These are phyloP conservation scores for Lycorma delicatula DNA, from an alignment of 1,140 invertebrate genomes.

Conservation along the genomic window DNA sequence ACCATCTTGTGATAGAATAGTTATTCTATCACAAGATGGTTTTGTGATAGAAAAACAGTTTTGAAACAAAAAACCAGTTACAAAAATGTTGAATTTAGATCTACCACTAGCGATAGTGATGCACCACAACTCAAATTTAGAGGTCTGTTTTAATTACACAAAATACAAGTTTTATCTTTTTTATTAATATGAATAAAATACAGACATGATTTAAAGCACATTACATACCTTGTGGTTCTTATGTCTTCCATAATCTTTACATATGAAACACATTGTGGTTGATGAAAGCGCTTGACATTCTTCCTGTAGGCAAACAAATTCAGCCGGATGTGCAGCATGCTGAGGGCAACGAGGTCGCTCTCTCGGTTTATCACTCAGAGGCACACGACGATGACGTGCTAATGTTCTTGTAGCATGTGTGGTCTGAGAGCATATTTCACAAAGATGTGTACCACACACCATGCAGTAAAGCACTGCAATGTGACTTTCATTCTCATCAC, in stretches of 20 bases:
- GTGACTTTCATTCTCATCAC: constrained; percentile 52
- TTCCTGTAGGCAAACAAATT: constrained; percentile 52
- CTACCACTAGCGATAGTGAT: too few relatives aligned
- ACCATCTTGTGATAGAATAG: too few relatives aligned
- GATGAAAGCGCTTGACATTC: constrained; percentile 41
- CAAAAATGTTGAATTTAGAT: too few relatives aligned
- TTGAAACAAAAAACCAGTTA: too few relatives aligned
- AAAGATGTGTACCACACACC: constrained; percentile 48
- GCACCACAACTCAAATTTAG: too few relatives aligned
- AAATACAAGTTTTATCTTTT: too few relatives aligned
- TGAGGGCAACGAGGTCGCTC: constrained; percentile 50
- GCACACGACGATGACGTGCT: constrained; percentile 47
- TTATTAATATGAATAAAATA: too few relatives aligned
- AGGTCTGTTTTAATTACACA: too few relatives aligned
- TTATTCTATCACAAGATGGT: too few relatives aligned
- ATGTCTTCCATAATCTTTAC: constrained; percentile 51
- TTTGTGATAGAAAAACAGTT: too few relatives aligned
- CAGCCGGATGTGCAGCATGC: constrained; percentile 48
- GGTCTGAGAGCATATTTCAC: constrained; percentile 46
- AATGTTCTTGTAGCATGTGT: constrained; percentile 50
- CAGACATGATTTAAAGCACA: neutral
- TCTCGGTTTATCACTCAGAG: constrained; percentile 49
- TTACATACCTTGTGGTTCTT: constrained; percentile 45
- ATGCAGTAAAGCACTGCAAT: constrained; percentile 51
- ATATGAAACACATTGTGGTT: constrained; percentile 50